Base-by-base conservation (phyloP, 2,797 vertebrate species). In the Calcarius lapponicus region DNA sequence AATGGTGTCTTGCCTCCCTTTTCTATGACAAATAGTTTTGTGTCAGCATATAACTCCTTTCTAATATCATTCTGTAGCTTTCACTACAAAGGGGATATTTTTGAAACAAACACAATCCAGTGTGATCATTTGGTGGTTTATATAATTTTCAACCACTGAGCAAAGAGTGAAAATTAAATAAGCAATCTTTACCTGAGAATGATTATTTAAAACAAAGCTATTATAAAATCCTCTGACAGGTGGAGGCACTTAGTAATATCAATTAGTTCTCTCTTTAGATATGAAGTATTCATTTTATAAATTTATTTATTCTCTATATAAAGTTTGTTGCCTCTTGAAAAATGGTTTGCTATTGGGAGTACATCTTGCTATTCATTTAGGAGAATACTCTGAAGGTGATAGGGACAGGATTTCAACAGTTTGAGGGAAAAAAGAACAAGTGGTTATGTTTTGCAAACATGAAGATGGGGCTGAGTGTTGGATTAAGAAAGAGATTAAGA, bases 231-330 rank as follows among this genome's bases (percentile, higher is more conserved):
- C 71, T 97, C 91, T 94, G 91, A 67, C 97, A 97, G 97, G 94
- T 97, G 97, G 95, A 97, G 47, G 79, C 75, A 86, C 93, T 87
- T 93, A 95, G 95, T 90, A 97, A 95, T 96, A 97, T 96, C 95
- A 97, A 97, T 96, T 70, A 96, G 93, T 97, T 97, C 80, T 94
- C 95, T 88, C 93, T 95, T 97, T 56, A 94, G 96, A 94, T 89
- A 97, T 97, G 97, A 97, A 97, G 95, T 94, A 97, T 96, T 93
- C 94, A 97, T 97, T 97, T 86, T 93, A 97, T 97, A 97, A 97
- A 97, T 97, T 97, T 95, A 97, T 97, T 97, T 97, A 98, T 98
- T 96, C 92, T 96, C 96, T 97, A 94, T 97, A 96, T 97, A 97
- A 97, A 95, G 95, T 97, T 97, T 97, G 92, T 95, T 97, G 43